Conservation (phyloP, 2,797 vertebrate species). For the Delichon dasypus region DNA sequence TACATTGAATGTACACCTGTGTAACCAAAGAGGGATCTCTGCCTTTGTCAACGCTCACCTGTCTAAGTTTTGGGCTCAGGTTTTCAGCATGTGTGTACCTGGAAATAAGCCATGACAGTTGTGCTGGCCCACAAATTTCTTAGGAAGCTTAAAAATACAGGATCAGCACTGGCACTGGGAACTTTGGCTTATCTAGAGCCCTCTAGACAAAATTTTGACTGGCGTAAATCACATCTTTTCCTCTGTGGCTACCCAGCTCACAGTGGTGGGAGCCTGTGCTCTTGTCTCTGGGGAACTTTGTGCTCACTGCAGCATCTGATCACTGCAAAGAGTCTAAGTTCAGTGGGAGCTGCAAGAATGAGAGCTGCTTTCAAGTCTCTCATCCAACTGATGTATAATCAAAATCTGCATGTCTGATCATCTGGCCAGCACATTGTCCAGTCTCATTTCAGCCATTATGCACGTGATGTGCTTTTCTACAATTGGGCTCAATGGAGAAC, state of each 20-base stretch:
- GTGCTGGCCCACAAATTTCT: background rate
- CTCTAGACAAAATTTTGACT: background rate
- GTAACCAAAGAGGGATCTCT: background rate
- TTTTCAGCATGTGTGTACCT: background rate
- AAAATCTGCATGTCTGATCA: background rate
- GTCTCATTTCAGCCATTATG: background rate
- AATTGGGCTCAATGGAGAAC: background rate
- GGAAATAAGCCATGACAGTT: background rate
- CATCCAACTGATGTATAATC: background rate
- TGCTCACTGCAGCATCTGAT: background rate
- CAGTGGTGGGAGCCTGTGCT: background rate
- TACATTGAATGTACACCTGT: background rate
- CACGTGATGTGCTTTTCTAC: background rate
- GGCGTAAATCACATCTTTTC: background rate
- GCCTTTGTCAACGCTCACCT: background rate
- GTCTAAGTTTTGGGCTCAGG: background rate
- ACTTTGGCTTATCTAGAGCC: background rate
- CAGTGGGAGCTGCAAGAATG: background rate
- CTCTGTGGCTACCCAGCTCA: background rate
- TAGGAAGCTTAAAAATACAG: background rate
- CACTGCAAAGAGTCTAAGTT: fast-evolving
- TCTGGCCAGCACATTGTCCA: background rate
- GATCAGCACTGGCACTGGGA: background rate
- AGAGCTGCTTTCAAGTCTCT: background rate
- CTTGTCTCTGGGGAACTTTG: background rate